Evolutionary conservation across 1,140 invertebrate genomes (phyloP).

Genomic region (Phthorimaea operculella): DNA sequence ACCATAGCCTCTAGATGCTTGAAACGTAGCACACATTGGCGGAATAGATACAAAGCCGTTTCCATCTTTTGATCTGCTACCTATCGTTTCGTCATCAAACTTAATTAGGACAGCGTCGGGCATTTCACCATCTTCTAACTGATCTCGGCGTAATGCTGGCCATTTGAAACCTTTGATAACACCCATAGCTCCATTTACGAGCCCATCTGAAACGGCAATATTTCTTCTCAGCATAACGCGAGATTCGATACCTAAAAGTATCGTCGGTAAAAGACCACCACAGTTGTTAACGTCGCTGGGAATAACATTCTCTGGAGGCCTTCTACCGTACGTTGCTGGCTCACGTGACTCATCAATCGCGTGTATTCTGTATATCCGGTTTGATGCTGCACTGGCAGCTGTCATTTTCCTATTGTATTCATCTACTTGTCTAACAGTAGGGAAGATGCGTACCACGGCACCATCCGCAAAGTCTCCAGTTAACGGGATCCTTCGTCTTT

Average conservation of each 20-base stretch:
- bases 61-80: too few species aligned
- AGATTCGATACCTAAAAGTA: conserved; percentile 4
- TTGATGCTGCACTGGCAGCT: too few species aligned
- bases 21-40: too few species aligned
- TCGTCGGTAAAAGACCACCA: background rate
- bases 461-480: conserved; percentile 8
- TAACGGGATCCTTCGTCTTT: conserved; percentile 2
- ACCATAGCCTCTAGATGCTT: too few species aligned
- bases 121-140: too few species aligned
- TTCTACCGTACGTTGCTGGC: conserved; percentile 1
- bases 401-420: conserved; percentile 11
- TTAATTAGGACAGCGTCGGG: too few species aligned
- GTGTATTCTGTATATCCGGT: background rate
- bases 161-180: background rate
- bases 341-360: conserved; percentile 5
- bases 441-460: conserved; percentile 9
- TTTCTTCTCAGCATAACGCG: conserved; percentile 8
- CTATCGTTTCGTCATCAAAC: too few species aligned
- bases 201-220: conserved; percentile 1
- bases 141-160: conserved; percentile 1
- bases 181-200: conserved; percentile 10
- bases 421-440: conserved; percentile 5
- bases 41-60: too few species aligned
- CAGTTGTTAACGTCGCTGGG: background rate
- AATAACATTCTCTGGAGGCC: background rate